Evolutionary conservation across 2,888 invertebrate genomes (phyloP).

Genomic region (Chloroclystis v-ata): DNA sequence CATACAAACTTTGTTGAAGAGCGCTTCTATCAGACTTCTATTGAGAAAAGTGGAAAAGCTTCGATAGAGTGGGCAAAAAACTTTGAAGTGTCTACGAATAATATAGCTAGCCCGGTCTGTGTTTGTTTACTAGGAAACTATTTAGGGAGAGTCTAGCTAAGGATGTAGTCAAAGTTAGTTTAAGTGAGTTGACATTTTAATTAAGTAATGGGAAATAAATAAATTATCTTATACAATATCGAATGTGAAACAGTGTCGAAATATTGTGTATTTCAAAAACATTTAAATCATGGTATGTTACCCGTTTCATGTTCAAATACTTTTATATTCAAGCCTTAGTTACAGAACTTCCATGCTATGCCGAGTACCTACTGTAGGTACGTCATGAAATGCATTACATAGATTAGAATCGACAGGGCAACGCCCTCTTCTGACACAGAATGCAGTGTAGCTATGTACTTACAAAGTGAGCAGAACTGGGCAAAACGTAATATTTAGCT

Average conservation of each 20-base stretch:
- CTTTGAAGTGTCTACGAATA: not conserved
- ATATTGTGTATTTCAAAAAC: too few species aligned
- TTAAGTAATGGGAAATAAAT: too few species aligned
- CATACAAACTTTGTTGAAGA: conserved; percentile 23
- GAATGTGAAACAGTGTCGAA: too few species aligned
- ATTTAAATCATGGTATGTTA: too few species aligned
- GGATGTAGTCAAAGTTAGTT: too few species aligned
- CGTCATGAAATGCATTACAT: conserved; percentile 13
- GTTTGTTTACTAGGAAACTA: not conserved
- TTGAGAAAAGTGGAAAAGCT: conserved; percentile 12
- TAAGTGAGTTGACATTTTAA: too few species aligned
- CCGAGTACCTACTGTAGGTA: not conserved
- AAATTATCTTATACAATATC: too few species aligned
- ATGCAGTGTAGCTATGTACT: not conserved
- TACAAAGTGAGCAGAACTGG: not conserved
- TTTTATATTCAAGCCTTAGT: too few species aligned
- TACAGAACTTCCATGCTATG: too few species aligned
- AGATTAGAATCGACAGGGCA: conserved; percentile 14
- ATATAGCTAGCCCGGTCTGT: not conserved
- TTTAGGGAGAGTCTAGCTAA: not conserved
- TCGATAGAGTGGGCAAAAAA: conserved; percentile 13
- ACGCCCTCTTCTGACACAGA: conserved; percentile 8
- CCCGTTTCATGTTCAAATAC: too few species aligned
- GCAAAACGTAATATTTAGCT: conserved; percentile 1
- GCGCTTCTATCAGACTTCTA: conserved; percentile 13